phyloP scores from a whole-genome alignment of 2,797 vertebrate species.

The Sebastes taczanowskii region DNA sequence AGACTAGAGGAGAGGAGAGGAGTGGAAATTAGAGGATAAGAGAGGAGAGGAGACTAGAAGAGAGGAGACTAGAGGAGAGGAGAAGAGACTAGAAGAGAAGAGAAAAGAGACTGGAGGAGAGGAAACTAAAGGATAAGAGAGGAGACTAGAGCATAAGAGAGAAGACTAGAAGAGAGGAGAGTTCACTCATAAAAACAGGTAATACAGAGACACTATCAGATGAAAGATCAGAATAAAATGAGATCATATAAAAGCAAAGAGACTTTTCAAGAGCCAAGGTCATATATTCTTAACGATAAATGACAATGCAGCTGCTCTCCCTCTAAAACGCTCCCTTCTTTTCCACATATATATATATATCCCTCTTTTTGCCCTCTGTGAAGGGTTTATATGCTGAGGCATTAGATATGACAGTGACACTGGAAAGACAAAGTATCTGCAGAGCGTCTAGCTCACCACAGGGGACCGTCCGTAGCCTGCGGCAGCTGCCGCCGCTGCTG shows the following conservation, averaged over 20 bases:
- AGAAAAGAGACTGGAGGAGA: too few species aligned
- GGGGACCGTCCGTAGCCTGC: constrained; percentile 86
- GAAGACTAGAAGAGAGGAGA: neutral
- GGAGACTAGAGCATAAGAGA: too few species aligned
- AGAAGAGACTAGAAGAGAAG: too few species aligned
- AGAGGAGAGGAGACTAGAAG: too few species aligned
- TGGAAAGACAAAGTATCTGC: constrained; percentile 52
- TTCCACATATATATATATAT: neutral
- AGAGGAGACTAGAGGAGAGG: too few species aligned
- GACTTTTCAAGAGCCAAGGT: constrained; percentile 24
- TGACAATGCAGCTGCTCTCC: neutral
- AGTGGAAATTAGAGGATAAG: too few species aligned
- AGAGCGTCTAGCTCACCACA: constrained; percentile 78
- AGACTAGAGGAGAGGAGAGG: too few species aligned
- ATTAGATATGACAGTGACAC: constrained; percentile 54
- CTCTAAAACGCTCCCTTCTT: neutral
- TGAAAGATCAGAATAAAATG: constrained; percentile 28
- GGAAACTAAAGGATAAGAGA: too few species aligned
- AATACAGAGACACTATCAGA: neutral
- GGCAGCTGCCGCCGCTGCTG: constrained; percentile 70
- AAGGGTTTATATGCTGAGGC: constrained; percentile 44
- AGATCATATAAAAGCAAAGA: constrained; percentile 26
- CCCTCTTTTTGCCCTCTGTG: constrained; percentile 10
- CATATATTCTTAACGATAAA: constrained; percentile 22
- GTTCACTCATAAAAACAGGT: neutral